Evolutionary conservation across 2,797 vertebrate species (phyloP).

Genomic region (Sandelia bainsii): DNA sequence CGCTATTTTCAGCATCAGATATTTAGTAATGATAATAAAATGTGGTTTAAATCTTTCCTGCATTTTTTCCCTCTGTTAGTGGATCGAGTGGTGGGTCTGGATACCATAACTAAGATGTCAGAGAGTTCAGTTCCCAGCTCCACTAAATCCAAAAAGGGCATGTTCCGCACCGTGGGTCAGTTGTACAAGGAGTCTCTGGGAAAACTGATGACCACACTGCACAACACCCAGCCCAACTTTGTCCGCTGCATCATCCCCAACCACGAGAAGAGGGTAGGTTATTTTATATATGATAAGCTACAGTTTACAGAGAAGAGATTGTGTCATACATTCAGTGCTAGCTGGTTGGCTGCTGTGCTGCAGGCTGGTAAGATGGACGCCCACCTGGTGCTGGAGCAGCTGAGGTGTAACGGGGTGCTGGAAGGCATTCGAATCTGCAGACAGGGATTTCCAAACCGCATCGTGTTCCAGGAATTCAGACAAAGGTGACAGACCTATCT

Average conservation of each 20-base stretch:
- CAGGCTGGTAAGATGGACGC: conserved; percentile 96
- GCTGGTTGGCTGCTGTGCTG: neutral
- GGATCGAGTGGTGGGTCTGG: conserved; percentile 95
- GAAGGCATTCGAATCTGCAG: conserved; percentile 97
- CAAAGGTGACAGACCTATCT: conserved; percentile 84
- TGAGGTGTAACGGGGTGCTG: conserved; percentile 95
- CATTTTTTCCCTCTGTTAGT: conserved; percentile 68
- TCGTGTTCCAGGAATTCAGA: conserved; percentile 97
- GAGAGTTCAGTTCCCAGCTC: conserved; percentile 90
- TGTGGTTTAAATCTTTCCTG: neutral
- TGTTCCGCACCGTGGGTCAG: conserved; percentile 97
- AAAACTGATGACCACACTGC: conserved; percentile 96
- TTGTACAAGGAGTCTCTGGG: conserved; percentile 96
- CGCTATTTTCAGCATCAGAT: neutral
- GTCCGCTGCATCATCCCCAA: conserved; percentile 99
- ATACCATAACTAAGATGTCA: conserved; percentile 96
- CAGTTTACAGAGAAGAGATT: neutral
- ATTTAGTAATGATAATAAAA: rapidly evolving
- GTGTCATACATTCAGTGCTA: neutral
- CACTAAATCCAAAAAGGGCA: conserved; percentile 98
- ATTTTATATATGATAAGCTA: too few species aligned
- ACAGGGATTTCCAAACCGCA: conserved; percentile 96
- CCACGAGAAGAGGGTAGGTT: conserved; percentile 92
- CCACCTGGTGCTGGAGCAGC: conserved; percentile 94
- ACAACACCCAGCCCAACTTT: conserved; percentile 98